Evolutionary conservation across 2,888 invertebrate species (phyloP).

Genomic region (Acrocera orbiculus): DNA sequence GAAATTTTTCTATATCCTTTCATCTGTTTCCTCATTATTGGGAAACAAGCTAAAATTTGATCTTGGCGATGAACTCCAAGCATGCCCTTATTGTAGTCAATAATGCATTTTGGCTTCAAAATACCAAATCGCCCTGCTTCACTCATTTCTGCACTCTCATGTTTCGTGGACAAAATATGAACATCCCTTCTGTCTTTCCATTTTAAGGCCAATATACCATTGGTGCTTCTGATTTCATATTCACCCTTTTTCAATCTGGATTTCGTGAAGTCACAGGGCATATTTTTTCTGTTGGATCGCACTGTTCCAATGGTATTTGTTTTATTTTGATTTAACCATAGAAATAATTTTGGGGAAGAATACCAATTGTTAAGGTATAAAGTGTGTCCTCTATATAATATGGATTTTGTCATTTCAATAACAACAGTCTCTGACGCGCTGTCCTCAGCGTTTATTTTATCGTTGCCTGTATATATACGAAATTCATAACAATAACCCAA

Average conservation of each 20-base stretch:
- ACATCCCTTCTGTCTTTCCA: conserved; percentile 6
- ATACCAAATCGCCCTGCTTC: background rate
- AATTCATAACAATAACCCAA: conserved; percentile 1
- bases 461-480: conserved; percentile 1
- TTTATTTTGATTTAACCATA: conserved; percentile 1
- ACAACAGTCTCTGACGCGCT: conserved; percentile 1
- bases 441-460: background rate
- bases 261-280: conserved; percentile 2
- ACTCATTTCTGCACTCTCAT: background rate
- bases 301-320: conserved; percentile 2
- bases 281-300: conserved; percentile 4
- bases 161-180: conserved; percentile 1
- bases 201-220: conserved; percentile 1
- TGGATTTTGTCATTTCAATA: background rate
- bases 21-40: conserved; percentile 4
- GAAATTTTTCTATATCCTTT: too few species aligned
- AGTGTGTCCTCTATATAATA: conserved; percentile 3
- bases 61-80: conserved; percentile 3
- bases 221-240: background rate
- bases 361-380: conserved; percentile 2
- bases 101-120: conserved; percentile 2
- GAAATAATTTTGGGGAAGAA: conserved; percentile 2
- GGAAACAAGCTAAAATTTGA: conserved; percentile 4
- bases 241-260: background rate
- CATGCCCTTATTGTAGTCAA: conserved; percentile 6